Evolutionary conservation across 2,113 vertebrate species (phyloP).

Genomic region (Lucifuga dentata): DNA sequence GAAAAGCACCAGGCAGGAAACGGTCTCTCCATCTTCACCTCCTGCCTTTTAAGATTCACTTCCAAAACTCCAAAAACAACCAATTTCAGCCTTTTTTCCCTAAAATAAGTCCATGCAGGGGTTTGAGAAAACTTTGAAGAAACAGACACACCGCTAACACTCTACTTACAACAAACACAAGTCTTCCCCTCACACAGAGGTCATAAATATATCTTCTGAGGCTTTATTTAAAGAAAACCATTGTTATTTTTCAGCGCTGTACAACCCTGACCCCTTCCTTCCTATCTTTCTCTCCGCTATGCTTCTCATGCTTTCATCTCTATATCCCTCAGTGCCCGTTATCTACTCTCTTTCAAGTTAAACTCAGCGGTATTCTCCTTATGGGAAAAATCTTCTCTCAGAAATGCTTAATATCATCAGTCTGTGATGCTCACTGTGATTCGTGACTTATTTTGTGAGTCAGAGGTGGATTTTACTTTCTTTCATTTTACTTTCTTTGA

Average conservation of each 20-base stretch:
- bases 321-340: slow-evolving; percentile 40
- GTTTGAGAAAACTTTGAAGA: slow-evolving; percentile 32
- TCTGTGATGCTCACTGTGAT: slow-evolving; percentile 7
- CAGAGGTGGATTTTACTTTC: not conserved
- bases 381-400: slow-evolving; percentile 5
- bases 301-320: slow-evolving; percentile 67
- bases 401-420: slow-evolving; percentile 25
- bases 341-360: slow-evolving; percentile 45
- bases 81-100: slow-evolving; percentile 28
- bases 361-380: slow-evolving; percentile 34
- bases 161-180: slow-evolving; percentile 27
- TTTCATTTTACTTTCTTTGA: no score
- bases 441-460: not conserved
- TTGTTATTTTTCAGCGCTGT: slow-evolving; percentile 56
- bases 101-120: slow-evolving; percentile 25
- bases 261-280: slow-evolving; percentile 66
- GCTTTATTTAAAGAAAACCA: slow-evolving; percentile 72
- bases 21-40: slow-evolving; percentile 6
- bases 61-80: slow-evolving; percentile 19
- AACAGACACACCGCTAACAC: slow-evolving; percentile 9
- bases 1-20: slow-evolving; percentile 39
- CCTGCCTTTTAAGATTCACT: not conserved
- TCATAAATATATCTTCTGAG: slow-evolving; percentile 65
- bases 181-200: slow-evolving; percentile 20
- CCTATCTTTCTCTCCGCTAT: slow-evolving; percentile 59